Evolutionary conservation across 23 tunicate species (phyloP).

Genomic region (Ciona savignyi): DNA sequence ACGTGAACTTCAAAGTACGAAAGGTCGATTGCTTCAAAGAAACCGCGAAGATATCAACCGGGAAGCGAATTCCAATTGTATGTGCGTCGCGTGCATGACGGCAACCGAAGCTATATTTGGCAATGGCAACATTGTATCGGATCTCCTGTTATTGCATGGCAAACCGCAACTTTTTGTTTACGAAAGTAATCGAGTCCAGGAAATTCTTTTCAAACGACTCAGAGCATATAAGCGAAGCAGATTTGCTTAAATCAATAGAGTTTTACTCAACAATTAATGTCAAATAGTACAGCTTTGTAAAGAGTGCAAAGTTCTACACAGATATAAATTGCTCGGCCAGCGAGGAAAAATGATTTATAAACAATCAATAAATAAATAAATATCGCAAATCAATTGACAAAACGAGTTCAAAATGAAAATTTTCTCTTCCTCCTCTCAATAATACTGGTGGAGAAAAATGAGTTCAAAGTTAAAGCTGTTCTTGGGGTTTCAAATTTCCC

Average conservation of each 20-base stretch:
- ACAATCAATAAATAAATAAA: no score
- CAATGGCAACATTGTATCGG: neutral
- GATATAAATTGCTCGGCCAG: neutral
- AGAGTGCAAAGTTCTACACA: no score
- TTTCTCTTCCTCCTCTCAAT: neutral
- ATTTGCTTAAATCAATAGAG: no score
- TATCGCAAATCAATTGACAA: neutral
- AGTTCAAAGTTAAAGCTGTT: neutral
- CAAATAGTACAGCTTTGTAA: no score
- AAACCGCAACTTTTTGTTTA: no score
- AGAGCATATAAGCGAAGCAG: no score
- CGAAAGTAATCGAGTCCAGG: no score
- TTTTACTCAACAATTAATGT: no score
- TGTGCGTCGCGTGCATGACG: neutral
- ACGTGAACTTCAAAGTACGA: no score
- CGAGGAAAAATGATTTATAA: neutral
- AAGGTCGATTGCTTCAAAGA: no score
- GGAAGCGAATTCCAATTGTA: neutral
- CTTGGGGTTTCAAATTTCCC: no score
- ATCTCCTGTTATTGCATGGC: neutral
- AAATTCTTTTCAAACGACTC: neutral
- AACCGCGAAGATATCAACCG: neutral
- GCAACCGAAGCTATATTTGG: neutral
- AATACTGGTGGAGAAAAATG: neutral
- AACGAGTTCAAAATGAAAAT: neutral